Percentiles rank a stretch among this genome's conserved stretches.
Evolutionary conservation across 1,140 invertebrate species (phyloP).

Genomic region (Lepidostoma basale): DNA sequence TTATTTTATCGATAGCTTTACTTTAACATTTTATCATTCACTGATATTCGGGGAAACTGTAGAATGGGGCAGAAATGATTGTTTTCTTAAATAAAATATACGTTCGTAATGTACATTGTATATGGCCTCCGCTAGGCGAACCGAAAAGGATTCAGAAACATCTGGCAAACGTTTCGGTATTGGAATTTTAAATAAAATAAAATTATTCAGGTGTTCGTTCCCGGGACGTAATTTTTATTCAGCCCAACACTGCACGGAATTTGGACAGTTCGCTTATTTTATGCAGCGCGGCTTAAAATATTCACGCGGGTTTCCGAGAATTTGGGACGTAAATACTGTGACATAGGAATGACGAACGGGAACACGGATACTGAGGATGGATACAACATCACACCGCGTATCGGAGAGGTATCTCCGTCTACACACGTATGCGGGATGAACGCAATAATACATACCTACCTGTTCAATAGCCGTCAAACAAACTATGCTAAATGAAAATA

Average conservation of each 20-base stretch:
- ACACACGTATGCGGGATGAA: too few species aligned
- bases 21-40: not conserved
- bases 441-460: too few species aligned
- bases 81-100: not conserved
- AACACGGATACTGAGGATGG: constrained; percentile 12
- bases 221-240: constrained; percentile 41
- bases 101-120: constrained; percentile 2
- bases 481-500: too few species aligned
- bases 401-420: too few species aligned
- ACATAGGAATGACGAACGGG: constrained; percentile 21
- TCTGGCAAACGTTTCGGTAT: constrained; percentile 34
- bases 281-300: constrained; percentile 35
- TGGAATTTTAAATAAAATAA: constrained; percentile 43
- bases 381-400: too few species aligned
- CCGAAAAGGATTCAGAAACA: constrained; percentile 26
- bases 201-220: constrained; percentile 39
- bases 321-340: constrained; percentile 22
- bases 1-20: too few species aligned
- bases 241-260: constrained; percentile 37
- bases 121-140: not conserved
- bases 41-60: not conserved
- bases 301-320: constrained; percentile 34
- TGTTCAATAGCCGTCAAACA: too few species aligned
- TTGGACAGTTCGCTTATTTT: constrained; percentile 34
- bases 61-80: constrained; percentile 3